Evolutionary conservation across 2,888 invertebrate genomes (phyloP), one percentile per base, ranked within the genome.

Genomic region (Ryuthela nishihirai): DNA sequence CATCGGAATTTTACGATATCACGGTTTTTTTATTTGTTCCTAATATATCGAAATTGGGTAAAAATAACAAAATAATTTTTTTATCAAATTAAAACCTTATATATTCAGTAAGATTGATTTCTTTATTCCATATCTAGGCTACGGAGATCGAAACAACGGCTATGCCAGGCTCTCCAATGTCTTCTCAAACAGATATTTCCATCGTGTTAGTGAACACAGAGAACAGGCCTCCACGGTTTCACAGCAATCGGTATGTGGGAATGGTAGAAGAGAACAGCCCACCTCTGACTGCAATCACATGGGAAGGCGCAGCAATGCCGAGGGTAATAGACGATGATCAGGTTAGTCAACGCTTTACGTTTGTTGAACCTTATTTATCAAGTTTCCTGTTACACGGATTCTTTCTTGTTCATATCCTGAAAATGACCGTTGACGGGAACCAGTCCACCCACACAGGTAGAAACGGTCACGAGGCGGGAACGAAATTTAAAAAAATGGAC

Each of bases 181-280:
- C 52, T 7, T 48, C 56, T 5, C 26, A 21, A 9, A 52, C 64
- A 24, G 48, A 54, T 9, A 21, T 65, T 15, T 62, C 62, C 1
- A 41, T 66, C 4, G 59, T 65, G 3, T 25, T 66, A 25, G 48
- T 64, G 23, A 62, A 62, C 15, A 61, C 56, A 1, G 60, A 60
- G 20, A 66, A 66, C 50, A 53, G 50, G 32, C 44, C 56, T 4
- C 66, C 66, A 5, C 23, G 50, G 17, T 66, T 65, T 29, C 15
- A 41, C 18, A 55, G 45, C 21, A 24, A 32, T 4, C 36, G 55
- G 24, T 53, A 64, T 4, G 48, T 56, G 2, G 66, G 54, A 2
- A 23, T 29, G 6, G 53, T 67, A 9, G 62, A 62, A 32, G 66
- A 67, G 26, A 64, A 65, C 26, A 65, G 64, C 43, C 60, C 64